Percentiles rank a stretch among this genome's conserved stretches.
These are phyloP conservation scores for Muntiacus reevesi DNA, from an alignment of 2,113 vertebrate genomes.

Conservation along the genomic window DNA sequence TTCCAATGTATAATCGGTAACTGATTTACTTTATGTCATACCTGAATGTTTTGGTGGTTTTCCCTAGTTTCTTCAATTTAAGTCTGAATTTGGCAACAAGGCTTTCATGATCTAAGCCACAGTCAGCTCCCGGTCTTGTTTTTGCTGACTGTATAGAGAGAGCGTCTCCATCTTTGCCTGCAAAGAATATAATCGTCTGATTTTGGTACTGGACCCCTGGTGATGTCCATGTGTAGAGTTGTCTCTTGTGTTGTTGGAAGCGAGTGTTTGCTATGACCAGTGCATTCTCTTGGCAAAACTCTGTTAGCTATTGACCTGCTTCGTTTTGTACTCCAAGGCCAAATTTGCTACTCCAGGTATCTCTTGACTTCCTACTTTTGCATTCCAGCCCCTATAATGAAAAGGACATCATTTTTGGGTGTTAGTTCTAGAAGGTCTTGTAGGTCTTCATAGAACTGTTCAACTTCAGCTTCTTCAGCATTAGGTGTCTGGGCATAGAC, in stretches of 20 bases:
- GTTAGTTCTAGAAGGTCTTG: neutral
- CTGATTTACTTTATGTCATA: neutral
- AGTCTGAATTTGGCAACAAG: neutral
- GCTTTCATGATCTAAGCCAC: neutral
- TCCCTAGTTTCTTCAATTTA: neutral
- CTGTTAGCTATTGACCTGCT: neutral
- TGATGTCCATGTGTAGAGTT: neutral
- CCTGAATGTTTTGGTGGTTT: neutral
- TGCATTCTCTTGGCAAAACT: neutral
- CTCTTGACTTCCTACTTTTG: neutral
- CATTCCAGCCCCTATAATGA: neutral
- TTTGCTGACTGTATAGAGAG: neutral
- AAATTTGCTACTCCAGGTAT: neutral
- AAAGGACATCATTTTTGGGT: neutral
- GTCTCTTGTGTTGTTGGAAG: neutral
- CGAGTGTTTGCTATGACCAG: neutral
- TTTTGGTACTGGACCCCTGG: neutral
- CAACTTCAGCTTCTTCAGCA: neutral
- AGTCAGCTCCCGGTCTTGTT: neutral
- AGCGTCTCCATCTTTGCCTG: neutral
- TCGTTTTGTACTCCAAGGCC: neutral
- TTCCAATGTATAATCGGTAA: neutral
- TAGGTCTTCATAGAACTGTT: neutral
- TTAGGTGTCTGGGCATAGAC: accelerated
- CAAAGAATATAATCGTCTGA: neutral